Conservation (phyloP, 2,113 vertebrate genomes). For the Spheniscus mendiculus region DNA sequence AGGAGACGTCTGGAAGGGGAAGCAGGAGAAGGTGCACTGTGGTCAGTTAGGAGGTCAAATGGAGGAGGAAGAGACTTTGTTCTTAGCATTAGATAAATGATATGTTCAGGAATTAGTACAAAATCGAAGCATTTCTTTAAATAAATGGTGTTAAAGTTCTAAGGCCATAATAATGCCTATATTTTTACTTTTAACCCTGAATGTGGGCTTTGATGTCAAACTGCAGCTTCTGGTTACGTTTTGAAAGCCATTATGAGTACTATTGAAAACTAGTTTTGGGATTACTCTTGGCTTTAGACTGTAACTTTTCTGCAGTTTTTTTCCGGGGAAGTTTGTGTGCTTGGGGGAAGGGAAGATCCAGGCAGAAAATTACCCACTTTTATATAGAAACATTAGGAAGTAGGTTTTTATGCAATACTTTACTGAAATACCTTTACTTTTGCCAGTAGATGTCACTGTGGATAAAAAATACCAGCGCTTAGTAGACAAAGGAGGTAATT, state of each 20-base stretch:
- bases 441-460: slow-evolving; percentile 74
- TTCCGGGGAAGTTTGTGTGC: neutral
- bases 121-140: neutral
- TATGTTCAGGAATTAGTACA: neutral
- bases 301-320: neutral
- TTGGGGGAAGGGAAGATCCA: neutral
- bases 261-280: neutral
- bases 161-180: neutral
- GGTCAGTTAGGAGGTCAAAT: neutral
- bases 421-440: slow-evolving; percentile 16
- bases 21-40: neutral
- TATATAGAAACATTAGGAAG: neutral
- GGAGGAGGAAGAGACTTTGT: neutral
- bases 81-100: neutral
- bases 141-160: neutral
- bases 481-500: slow-evolving; percentile 67
- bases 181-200: neutral
- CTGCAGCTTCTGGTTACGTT: neutral
- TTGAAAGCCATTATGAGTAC: neutral
- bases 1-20: neutral
- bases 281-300: neutral
- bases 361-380: neutral
- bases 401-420: neutral
- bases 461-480: slow-evolving; percentile 45
- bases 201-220: neutral